Conservation (phyloP, 2,797 vertebrate species). For the Trichosurus vulpecula region DNA sequence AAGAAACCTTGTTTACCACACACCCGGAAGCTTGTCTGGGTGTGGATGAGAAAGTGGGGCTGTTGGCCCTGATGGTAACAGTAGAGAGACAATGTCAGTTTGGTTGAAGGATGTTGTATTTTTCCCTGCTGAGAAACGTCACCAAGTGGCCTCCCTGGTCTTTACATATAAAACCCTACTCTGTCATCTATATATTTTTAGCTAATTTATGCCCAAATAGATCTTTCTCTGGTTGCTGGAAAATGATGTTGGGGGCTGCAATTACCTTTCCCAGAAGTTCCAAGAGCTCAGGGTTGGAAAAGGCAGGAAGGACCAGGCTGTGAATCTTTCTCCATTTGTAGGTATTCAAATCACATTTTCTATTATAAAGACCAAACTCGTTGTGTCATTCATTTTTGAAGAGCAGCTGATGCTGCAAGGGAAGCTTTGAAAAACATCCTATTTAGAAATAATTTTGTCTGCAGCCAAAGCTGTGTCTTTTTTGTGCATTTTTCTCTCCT, state of each 20-base stretch:
- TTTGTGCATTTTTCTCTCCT: slow-evolving; percentile 57
- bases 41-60: slow-evolving; percentile 49
- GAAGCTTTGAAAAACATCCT: slow-evolving; percentile 76
- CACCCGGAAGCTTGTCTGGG: slow-evolving; percentile 5
- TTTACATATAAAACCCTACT: slow-evolving; percentile 82
- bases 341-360: slow-evolving; percentile 84
- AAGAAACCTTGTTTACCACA: background rate
- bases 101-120: slow-evolving; percentile 52
- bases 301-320: slow-evolving; percentile 79
- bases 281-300: slow-evolving; percentile 72
- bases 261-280: slow-evolving; percentile 82
- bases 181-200: slow-evolving; percentile 84
- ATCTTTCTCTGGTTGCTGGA: slow-evolving; percentile 81
- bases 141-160: slow-evolving; percentile 80
- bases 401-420: slow-evolving; percentile 75
- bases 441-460: slow-evolving; percentile 76
- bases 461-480: background rate
- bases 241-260: slow-evolving; percentile 83
- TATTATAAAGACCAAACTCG: slow-evolving; percentile 71
- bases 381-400: slow-evolving; percentile 80
- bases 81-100: slow-evolving; percentile 50
- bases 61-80: slow-evolving; percentile 23
- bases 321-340: slow-evolving; percentile 83
- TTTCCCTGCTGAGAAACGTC: slow-evolving; percentile 69
- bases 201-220: slow-evolving; percentile 86